Evolutionary conservation across 1,140 invertebrate species (phyloP), one percentile per base, ranked within the genome.

Genomic region (Hypsibius dujardini): DNA sequence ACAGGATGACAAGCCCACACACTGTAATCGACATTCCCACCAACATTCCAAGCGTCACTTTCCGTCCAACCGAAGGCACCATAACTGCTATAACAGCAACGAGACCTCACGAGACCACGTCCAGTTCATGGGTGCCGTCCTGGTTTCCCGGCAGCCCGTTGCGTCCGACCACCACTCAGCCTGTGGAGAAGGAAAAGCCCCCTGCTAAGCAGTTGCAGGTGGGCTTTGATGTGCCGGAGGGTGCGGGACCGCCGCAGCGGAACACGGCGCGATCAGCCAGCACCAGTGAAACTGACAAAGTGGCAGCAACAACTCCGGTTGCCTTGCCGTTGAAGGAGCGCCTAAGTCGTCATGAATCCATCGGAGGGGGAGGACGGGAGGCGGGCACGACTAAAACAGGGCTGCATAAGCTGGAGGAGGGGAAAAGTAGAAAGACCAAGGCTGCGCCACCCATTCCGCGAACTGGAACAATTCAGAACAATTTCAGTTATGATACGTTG

Each of bases 401-500:
- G 50, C 7, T 56, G n/a, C 50, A 56, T 12, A n/a, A 56, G 50
- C 50, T 56, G 7, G 12, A 45, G 7, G 62, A 67, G 45, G 62
- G 3, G 12, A 67, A 45, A 15, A 12, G 50, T 56, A 7, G 62
- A 12, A 67, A 67, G 45, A 42, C 12, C 12, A 67, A 67, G 42
- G 62, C 62, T 45, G 62, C 62, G 12, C 12, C 62, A 15, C 62
- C 62, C 42, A 45, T 67, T 45, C 62, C 62, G 12, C 62, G 62
- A 7, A 42, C 12, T 67, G 12, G 12, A 12, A 15, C 62, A 7
- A 45, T 67, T 12, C 12, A 45, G 62, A 67, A 42, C 62, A 67
- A 67, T 42, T 67, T 67, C 62, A 15, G 12, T 42, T 67, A 67
- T 42, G 62, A 67, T 67, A 67, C 62, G 12, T 45, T 67, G 62